Evolutionary conservation across 2,888 invertebrate species (phyloP).

Genomic region (Anthrax anthrax): DNA sequence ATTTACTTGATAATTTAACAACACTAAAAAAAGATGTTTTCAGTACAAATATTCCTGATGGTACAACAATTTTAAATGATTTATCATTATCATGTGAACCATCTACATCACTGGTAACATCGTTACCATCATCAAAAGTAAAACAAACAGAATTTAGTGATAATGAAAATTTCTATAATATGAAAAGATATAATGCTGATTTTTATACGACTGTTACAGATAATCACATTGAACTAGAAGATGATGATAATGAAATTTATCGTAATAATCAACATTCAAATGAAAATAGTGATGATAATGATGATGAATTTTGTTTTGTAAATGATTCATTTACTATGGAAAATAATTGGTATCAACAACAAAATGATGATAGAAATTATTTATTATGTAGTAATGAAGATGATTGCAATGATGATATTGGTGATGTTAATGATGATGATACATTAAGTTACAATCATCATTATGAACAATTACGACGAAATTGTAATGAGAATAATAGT

Average conservation of each 20-base stretch:
- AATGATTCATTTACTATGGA: conserved; percentile 22
- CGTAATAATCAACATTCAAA: background rate
- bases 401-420: conserved; percentile 4
- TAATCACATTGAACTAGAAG: background rate
- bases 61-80: conserved; percentile 5
- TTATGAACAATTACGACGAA: conserved; percentile 7
- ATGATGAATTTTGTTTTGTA: conserved; percentile 12
- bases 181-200: no score
- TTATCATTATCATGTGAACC: conserved; percentile 5
- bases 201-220: no score
- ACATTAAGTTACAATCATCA: no score
- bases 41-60: background rate
- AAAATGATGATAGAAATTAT: conserved; percentile 8
- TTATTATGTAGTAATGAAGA: background rate
- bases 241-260: background rate
- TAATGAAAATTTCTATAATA: no score
- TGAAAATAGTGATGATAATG: background rate
- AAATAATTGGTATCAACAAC: conserved; percentile 15
- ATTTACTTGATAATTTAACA: conserved; percentile 23
- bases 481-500: conserved; percentile 3
- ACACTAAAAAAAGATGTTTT: background rate
- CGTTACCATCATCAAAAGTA: conserved; percentile 1
- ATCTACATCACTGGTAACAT: conserved; percentile 4
- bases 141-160: no score
- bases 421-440: no score